Evolutionary conservation across 1,140 invertebrate genomes (phyloP), one percentile per base, ranked within the genome.

Genomic region (Zaprionus vittiger): DNA sequence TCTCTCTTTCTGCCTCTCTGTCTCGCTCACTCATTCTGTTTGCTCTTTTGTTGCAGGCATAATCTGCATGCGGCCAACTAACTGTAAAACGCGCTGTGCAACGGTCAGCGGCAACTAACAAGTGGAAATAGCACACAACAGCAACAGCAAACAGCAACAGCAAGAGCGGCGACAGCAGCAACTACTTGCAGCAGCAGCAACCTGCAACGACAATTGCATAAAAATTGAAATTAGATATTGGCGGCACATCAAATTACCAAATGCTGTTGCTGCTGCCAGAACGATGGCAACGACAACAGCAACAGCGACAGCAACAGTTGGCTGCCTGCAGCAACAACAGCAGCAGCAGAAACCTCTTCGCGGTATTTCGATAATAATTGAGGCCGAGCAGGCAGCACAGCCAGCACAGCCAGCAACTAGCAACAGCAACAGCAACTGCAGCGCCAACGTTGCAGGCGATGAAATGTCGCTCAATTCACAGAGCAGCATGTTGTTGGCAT

Each of bases 381-480:
- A 83, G 83, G 71, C 83, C 56, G 74, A 73, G 44, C 47, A 44
- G 24, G 56, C 47, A 60, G 26, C 66, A 9, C 63, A 70, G 57
- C 65, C 47, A 60, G 26, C 66, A 9, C 63, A 70, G 57, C 65
- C 75, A 38, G 37, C 49, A 55, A 22, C n/a, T 57, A 38, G 5
- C 71, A 60, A n/a, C 20, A 37, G 63, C 76, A 74, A 59, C 69
- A 76, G 61, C 60, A 62, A 34, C 65, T 55, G 37, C 65, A 38
- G 9, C 72, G 69, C 5, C 66, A 56, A 52, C 62, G 81, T 57
- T 75, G 68, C 49, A 79, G 57, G 31, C 72, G 66, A 49, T 56
- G 80, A 86, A 86, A 86, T 89, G 83, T 83, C 83, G 83, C 80
- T 83, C 77, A 86, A 86, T 80, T 86, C 83, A 65, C 83, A 89